Conservation (phyloP, 1,140 invertebrate genomes). For the Drosophila lini region DNA sequence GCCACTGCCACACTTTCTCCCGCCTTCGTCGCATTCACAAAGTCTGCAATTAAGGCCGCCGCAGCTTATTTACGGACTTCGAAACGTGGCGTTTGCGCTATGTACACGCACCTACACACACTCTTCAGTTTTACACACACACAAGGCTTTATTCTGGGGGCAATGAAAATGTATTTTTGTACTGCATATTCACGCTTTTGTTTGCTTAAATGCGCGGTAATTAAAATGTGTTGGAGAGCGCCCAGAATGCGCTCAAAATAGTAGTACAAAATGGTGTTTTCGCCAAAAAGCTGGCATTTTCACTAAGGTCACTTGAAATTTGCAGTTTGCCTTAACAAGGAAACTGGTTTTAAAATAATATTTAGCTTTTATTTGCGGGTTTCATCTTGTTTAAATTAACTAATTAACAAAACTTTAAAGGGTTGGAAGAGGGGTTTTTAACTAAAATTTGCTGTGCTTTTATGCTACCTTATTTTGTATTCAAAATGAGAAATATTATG, state of each 20-base stretch:
- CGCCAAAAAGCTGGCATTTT: constrained; percentile 10
- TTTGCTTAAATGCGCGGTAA: constrained; percentile 71
- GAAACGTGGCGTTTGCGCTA: constrained; percentile 46
- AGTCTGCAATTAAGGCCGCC: constrained; percentile 60
- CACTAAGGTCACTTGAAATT: constrained; percentile 15
- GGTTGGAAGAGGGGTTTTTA: background rate
- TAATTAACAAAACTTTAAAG: background rate
- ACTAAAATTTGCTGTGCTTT: background rate
- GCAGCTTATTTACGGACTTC: constrained; percentile 65
- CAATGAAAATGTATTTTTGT: constrained; percentile 64
- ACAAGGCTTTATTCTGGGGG: background rate
- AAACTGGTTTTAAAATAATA: constrained; percentile 5
- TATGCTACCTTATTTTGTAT: background rate
- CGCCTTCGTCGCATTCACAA: constrained; percentile 9
- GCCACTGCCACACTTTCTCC: background rate
- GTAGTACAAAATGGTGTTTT: constrained; percentile 17
- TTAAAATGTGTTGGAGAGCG: constrained; percentile 52
- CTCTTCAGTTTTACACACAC: background rate
- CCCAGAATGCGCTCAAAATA: constrained; percentile 10
- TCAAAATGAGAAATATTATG: no score
- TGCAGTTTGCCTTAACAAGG: background rate
- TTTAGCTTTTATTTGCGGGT: constrained; percentile 5
- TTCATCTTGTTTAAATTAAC: background rate
- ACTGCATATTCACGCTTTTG: constrained; percentile 57
- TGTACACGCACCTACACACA: constrained; percentile 12